Conservation (phyloP, 2,888 invertebrate genomes). For the Geotrupes spiniger region DNA sequence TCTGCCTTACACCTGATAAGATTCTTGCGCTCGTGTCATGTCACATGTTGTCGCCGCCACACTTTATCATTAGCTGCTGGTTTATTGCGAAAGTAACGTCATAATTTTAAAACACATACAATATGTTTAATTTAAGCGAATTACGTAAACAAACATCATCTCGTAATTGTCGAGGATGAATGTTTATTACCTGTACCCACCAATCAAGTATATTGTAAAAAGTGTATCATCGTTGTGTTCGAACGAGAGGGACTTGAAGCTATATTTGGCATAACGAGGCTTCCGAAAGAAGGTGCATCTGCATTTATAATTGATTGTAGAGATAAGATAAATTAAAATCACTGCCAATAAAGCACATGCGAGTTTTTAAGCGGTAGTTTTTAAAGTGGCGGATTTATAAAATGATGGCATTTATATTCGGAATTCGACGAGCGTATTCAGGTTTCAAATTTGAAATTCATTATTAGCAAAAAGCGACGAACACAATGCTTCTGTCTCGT, state of each 20-base stretch:
- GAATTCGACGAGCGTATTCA: constrained; percentile 13
- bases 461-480: constrained; percentile 6
- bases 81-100: too few species aligned
- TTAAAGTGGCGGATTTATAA: neutral
- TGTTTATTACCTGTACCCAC: too few species aligned
- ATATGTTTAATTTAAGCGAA: too few species aligned
- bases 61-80: too few species aligned
- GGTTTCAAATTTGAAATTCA: constrained; percentile 17
- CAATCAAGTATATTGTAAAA: too few species aligned
- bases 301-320: constrained; percentile 15
- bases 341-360: constrained; percentile 18
- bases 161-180: too few species aligned
- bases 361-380: too few species aligned
- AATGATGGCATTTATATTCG: constrained; percentile 19
- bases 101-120: too few species aligned
- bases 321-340: constrained; percentile 18
- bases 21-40: constrained; percentile 9
- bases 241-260: too few species aligned
- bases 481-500: constrained; percentile 5
- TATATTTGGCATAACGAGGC: too few species aligned
- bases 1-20: constrained; percentile 43
- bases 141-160: too few species aligned
- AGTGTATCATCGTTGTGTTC: too few species aligned
- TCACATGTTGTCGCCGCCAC: neutral
- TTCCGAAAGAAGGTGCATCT: neutral